These are phyloP conservation scores for Epinephelus awoara DNA, from an alignment of 2,797 vertebrate genomes.

Conservation along the genomic window DNA sequence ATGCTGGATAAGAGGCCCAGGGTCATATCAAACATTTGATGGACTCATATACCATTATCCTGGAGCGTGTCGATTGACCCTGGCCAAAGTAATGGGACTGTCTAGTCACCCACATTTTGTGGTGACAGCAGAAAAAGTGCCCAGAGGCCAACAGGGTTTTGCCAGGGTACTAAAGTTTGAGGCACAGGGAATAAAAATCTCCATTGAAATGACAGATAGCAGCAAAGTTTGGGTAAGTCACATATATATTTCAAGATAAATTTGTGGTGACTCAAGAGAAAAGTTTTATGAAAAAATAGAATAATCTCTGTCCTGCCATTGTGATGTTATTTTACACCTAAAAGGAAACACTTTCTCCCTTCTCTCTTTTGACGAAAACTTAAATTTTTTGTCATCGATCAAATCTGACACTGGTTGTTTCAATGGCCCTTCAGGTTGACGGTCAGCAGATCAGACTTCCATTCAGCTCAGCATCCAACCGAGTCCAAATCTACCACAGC, in stretches of 20 bases:
- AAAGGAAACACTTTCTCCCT: not conserved
- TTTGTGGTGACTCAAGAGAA: not conserved
- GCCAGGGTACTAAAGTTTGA: constrained; percentile 68
- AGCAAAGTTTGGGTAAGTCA: constrained; percentile 68
- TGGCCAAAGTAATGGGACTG: constrained; percentile 65
- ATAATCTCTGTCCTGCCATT: not conserved
- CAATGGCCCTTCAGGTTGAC: constrained; percentile 66
- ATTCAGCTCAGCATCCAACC: constrained; percentile 27
- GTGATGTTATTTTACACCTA: not conserved
- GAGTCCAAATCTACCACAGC: constrained; percentile 71
- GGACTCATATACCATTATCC: constrained; percentile 74
- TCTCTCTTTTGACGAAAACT: not conserved
- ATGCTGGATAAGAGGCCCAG: constrained; percentile 72
- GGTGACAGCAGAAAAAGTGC: constrained; percentile 70
- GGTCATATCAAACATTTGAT: constrained; percentile 80
- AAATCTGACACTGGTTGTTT: not conserved
- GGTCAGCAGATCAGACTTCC: constrained; percentile 73
- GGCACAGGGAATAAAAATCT: constrained; percentile 60
- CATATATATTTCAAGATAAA: not conserved
- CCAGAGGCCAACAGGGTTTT: constrained; percentile 57
- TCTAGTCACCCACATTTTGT: constrained; percentile 61
- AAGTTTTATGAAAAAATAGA: not conserved
- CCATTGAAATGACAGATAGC: constrained; percentile 55
- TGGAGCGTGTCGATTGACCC: constrained; percentile 77
- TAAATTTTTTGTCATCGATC: not conserved